Evolutionary conservation across 2,888 invertebrate species (phyloP).

Genomic region (Archips xylosteana): DNA sequence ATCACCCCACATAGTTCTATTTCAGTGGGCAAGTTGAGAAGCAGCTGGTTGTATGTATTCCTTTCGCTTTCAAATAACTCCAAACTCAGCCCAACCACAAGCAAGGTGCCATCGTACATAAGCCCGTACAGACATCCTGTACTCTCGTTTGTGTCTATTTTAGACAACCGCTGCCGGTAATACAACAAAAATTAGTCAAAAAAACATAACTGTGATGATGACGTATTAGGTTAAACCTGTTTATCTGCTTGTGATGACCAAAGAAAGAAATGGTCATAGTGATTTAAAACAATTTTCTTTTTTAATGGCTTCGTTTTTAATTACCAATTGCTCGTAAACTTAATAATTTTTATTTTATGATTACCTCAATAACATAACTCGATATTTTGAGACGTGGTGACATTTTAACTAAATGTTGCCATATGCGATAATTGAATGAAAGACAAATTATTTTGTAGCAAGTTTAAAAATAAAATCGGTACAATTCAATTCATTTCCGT

Average conservation of each 20-base stretch:
- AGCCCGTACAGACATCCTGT: conserved; percentile 91
- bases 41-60: conserved; percentile 80
- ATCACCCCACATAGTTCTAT: conserved; percentile 91
- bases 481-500: too few species aligned
- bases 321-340: background rate
- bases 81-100: conserved; percentile 89
- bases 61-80: conserved; percentile 86
- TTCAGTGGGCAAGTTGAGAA: conserved; percentile 90
- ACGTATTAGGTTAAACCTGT: conserved; percentile 60
- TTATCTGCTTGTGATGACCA: background rate
- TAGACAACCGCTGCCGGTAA: conserved; percentile 87
- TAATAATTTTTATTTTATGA: conserved; percentile 49
- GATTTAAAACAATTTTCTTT: background rate
- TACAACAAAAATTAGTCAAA: conserved; percentile 40
- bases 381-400: conserved; percentile 91
- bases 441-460: background rate
- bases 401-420: conserved; percentile 81
- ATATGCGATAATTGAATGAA: conserved; percentile 21
- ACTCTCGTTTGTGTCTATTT: conserved; percentile 85
- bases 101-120: conserved; percentile 89
- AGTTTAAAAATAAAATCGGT: background rate
- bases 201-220: conserved; percentile 51
- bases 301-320: background rate
- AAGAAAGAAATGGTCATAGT: background rate
- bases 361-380: conserved; percentile 89